Evolutionary conservation across 2,888 invertebrate genomes (phyloP).

Genomic region (Caenorhabditis virilis): DNA sequence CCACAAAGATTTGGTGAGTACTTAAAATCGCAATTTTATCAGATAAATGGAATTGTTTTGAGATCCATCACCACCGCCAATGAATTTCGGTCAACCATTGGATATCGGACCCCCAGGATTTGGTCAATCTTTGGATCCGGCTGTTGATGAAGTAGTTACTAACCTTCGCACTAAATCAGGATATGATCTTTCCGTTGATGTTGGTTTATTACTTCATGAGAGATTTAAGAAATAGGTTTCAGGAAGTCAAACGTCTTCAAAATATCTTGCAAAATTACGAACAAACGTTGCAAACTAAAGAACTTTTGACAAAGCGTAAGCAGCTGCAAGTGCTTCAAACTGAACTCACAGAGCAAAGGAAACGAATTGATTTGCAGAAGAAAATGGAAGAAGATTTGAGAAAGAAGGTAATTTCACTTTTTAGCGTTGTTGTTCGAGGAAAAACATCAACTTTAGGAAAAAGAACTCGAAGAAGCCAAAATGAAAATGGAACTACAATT

Average conservation of each 20-base stretch:
- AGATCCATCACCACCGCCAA: background rate
- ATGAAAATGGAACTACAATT: conserved; percentile 48
- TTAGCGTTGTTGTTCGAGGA: background rate
- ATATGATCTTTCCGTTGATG: conserved; percentile 39
- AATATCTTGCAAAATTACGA: conserved; percentile 51
- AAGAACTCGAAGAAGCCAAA: conserved; percentile 39
- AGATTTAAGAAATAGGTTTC: conserved; percentile 2
- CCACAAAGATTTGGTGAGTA: conserved; percentile 44
- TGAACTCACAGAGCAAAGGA: conserved; percentile 48
- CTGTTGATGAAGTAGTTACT: conserved; percentile 47
- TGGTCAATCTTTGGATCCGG: conserved; percentile 39
- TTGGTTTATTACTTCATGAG: background rate
- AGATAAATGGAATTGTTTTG: background rate
- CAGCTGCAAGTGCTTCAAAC: conserved; percentile 51
- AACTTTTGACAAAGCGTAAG: conserved; percentile 44
- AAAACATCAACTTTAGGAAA: conserved; percentile 25
- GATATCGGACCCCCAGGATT: conserved; percentile 40
- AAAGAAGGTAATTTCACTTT: conserved; percentile 29
- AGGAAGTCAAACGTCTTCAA: conserved; percentile 51
- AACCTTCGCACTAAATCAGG: conserved; percentile 38
- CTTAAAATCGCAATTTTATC: too few species aligned
- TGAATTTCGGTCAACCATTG: background rate
- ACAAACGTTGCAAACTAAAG: conserved; percentile 53
- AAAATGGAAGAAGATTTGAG: conserved; percentile 44
- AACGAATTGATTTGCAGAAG: conserved; percentile 45